phyloP scores from a whole-genome alignment of 2,113 vertebrate species.

The Stictonetta naevosa region DNA sequence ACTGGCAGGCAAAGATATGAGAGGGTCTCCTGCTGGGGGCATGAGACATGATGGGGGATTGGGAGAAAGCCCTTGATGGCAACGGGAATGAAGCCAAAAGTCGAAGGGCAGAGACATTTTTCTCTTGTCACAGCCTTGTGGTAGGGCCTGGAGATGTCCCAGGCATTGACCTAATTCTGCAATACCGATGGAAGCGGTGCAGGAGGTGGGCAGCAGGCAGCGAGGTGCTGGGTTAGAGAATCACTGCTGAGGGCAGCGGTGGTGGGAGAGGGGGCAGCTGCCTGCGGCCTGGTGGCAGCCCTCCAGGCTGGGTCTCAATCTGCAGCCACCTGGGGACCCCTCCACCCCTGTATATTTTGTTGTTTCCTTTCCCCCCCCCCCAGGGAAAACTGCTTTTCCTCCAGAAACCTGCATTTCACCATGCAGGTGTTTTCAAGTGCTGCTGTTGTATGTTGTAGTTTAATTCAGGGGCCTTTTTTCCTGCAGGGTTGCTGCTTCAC shows the following conservation, averaged over 20 bases:
- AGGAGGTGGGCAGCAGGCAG: background rate
- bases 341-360: background rate
- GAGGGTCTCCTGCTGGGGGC: no score
- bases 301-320: background rate
- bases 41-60: background rate
- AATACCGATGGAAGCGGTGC: background rate
- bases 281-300: background rate
- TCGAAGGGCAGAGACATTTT: background rate
- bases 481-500: background rate
- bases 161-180: background rate
- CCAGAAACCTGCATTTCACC: background rate
- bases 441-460: background rate
- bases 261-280: background rate
- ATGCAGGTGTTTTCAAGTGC: background rate
- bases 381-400: background rate
- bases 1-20: no score
- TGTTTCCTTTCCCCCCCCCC: background rate
- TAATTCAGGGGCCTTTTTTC: background rate
- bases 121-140: background rate
- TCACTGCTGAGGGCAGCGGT: rapidly evolving
- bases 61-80: no score
- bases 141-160: background rate
- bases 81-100: no score
- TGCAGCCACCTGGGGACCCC: background rate
- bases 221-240: background rate